Conservation (phyloP, 2,797 vertebrate genomes). For the Syngnathus acus region DNA sequence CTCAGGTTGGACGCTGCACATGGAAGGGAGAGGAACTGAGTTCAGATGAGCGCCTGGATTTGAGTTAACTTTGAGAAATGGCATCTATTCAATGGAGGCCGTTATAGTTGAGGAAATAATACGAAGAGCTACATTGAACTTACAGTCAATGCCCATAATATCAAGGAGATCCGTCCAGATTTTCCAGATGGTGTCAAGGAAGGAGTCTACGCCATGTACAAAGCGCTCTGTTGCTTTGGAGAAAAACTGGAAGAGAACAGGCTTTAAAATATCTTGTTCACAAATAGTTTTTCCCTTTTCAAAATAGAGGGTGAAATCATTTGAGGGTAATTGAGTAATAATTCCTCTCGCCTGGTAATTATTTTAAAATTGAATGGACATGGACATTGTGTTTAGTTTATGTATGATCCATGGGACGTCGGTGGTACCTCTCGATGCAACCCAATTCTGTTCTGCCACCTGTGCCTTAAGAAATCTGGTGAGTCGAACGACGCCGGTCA, state of each 20-base stretch:
- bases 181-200: slow-evolving; percentile 88
- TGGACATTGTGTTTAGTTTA: no score
- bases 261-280: background rate
- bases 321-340: no score
- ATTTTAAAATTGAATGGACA: no score
- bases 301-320: background rate
- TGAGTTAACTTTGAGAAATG: background rate
- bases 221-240: slow-evolving; percentile 89
- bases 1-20: slow-evolving; percentile 73
- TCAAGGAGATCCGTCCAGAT: slow-evolving; percentile 91
- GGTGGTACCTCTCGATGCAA: no score
- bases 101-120: no score
- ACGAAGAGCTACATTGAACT: slow-evolving; percentile 29
- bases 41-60: background rate
- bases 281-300: background rate
- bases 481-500: no score
- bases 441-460: no score
- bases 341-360: no score
- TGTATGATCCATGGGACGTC: no score
- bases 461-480: no score
- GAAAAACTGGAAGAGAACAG: slow-evolving; percentile 74
- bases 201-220: slow-evolving; percentile 86
- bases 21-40: slow-evolving; percentile 6
- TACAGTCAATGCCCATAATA: slow-evolving; percentile 93
- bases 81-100: no score